Percentiles rank a stretch among this genome's conserved stretches.
phyloP scores from a whole-genome alignment of 64 coral and sea anemone species.

The Astreopora myriophthalma region DNA sequence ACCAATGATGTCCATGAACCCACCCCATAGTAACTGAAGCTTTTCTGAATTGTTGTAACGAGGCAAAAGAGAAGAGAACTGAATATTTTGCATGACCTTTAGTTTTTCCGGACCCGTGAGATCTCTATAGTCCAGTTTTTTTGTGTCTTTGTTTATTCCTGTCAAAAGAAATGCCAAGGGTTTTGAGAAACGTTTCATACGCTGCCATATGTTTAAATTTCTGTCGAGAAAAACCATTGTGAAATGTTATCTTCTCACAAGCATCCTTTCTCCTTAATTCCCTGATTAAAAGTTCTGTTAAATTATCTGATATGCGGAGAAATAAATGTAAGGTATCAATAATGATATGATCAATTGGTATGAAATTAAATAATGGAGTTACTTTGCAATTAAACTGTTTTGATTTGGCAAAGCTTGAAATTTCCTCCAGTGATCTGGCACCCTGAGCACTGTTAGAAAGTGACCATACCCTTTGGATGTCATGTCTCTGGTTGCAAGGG shows the following conservation, averaged over 20 bases:
- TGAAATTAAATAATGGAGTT: neutral
- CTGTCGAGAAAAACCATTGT: no score
- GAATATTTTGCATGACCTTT: neutral
- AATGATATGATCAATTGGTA: constrained; percentile 20
- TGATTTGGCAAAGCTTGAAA: neutral
- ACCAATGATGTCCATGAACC: neutral
- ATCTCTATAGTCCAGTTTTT: neutral
- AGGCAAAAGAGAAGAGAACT: neutral
- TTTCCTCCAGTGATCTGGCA: neutral
- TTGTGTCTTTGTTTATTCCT: neutral
- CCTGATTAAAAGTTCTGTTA: neutral
- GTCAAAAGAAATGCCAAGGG: no score
- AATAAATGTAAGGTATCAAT: neutral
- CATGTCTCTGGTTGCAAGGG: neutral
- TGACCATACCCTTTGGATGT: neutral
- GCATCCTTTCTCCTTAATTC: no score
- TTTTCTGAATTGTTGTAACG: neutral
- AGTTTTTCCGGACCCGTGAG: constrained; percentile 6
- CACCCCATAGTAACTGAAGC: neutral
- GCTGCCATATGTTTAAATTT: no score
- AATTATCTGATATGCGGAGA: constrained; percentile 19
- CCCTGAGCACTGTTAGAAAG: neutral
- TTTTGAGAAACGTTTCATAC: no score
- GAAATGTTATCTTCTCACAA: no score
- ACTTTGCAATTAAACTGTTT: neutral